phyloP scores from a whole-genome alignment of 2,113 vertebrate species.

The Gymnocephalus cernua region DNA sequence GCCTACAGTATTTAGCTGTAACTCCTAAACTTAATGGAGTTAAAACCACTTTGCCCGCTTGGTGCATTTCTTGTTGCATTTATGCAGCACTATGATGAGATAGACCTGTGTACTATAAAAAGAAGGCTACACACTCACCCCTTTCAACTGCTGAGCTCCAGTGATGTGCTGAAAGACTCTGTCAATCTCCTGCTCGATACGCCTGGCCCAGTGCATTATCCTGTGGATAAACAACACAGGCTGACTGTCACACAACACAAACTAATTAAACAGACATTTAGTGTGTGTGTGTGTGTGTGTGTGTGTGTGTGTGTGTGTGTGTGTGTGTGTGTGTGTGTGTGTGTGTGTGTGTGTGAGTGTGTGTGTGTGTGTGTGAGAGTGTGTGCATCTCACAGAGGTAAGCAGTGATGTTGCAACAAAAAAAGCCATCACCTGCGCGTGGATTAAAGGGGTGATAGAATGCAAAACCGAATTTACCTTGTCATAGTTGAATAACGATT shows the following conservation, averaged over 20 bases:
- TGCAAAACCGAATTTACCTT: no score
- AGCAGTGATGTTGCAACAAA: background rate
- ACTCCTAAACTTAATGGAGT: constrained; percentile 48
- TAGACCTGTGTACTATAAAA: constrained; percentile 19
- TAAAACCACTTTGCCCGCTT: constrained; percentile 20
- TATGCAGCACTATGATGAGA: constrained; percentile 50
- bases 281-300: background rate
- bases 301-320: constrained; percentile 1
- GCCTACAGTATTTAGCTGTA: constrained; percentile 24
- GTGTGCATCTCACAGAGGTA: background rate
- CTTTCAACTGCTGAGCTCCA: constrained; percentile 94
- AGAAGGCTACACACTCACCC: constrained; percentile 86
- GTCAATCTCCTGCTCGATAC: constrained; percentile 98
- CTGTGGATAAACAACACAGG: constrained; percentile 83
- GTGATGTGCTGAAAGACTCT: constrained; percentile 97
- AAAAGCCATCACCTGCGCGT: background rate
- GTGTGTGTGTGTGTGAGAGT: background rate
- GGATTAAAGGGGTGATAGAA: no score
- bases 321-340: background rate
- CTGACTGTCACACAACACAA: constrained; percentile 55
- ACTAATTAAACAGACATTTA: constrained; percentile 20
- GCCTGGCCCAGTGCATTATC: constrained; percentile 98
- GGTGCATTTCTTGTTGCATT: constrained; percentile 34
- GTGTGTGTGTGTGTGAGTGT: background rate
- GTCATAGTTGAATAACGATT: no score